Evolutionary conservation across 2,888 invertebrate species (phyloP).

Genomic region (Sinotaia quadrata): DNA sequence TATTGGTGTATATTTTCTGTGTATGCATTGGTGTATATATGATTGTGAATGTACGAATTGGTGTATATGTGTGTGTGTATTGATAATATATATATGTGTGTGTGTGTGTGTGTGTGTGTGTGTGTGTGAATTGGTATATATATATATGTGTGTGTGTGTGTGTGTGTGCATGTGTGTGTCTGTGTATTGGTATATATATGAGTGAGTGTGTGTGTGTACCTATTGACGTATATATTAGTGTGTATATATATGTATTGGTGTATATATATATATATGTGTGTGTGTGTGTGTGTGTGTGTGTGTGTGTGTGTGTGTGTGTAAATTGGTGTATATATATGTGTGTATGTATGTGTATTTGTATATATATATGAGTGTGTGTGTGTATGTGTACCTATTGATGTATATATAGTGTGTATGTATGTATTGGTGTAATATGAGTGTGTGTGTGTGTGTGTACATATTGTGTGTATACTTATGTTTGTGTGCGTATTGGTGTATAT

Average conservation of each 20-base stretch:
- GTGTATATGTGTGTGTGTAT: background rate
- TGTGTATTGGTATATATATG: background rate
- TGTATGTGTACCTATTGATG: too few species aligned
- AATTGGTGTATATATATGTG: conserved; percentile 1
- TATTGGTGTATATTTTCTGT: conserved; percentile 1
- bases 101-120: conserved; percentile 7
- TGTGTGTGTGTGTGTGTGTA: conserved; percentile 9
- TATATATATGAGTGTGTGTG: conserved; percentile 4
- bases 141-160: conserved; percentile 1
- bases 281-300: conserved; percentile 15
- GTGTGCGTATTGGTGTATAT: conserved; percentile 4
- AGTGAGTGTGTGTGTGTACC: background rate
- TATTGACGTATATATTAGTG: background rate
- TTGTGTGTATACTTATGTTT: background rate
- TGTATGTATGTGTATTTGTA: conserved; percentile 1
- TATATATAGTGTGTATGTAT: conserved; percentile 7
- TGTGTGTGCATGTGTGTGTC: background rate
- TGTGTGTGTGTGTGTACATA: conserved; percentile 4
- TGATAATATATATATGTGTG: background rate
- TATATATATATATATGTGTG: conserved; percentile 1
- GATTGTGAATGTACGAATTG: background rate
- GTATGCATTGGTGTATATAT: background rate
- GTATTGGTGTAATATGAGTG: conserved; percentile 1
- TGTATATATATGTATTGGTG: conserved; percentile 3
- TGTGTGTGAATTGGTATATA: conserved; percentile 6